Conservation (phyloP, 1,140 invertebrate species). For the Harpegnathos saltator region DNA sequence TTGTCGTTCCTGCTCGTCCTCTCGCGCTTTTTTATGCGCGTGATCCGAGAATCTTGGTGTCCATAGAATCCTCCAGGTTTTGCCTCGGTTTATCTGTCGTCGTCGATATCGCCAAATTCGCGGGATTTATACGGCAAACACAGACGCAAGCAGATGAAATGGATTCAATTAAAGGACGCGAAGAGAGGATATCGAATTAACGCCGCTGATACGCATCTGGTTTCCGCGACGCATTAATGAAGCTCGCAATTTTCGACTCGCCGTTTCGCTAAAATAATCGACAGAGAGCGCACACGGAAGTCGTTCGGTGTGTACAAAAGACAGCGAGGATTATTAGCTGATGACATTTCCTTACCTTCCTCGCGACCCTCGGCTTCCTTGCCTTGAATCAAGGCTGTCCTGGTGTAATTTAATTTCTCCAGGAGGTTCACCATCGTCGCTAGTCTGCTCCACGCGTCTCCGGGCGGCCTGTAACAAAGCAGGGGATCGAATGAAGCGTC, state of each 20-base stretch:
- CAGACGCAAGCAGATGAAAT: no score
- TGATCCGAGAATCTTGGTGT: no score
- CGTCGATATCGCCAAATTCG: no score
- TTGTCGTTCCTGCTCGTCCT: background rate
- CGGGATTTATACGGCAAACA: no score
- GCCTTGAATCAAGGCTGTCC: slow-evolving; percentile 79
- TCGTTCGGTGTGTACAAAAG: background rate
- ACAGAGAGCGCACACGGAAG: background rate
- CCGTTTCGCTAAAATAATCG: background rate
- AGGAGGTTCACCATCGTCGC: slow-evolving; percentile 92
- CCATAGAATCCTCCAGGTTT: no score
- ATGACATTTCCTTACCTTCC: slow-evolving; percentile 76
- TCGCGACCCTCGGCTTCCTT: slow-evolving; percentile 77
- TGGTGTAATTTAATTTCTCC: slow-evolving; percentile 88
- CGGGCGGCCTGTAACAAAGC: slow-evolving; percentile 88
- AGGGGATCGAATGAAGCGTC: slow-evolving; percentile 9
- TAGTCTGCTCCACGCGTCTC: slow-evolving; percentile 92
- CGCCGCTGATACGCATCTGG: no score
- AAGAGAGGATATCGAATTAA: no score
- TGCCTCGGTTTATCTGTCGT: no score
- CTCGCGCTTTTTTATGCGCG: background rate
- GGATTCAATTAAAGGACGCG: no score
- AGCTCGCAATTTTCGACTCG: no score
- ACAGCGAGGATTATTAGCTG: background rate
- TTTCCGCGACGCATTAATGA: no score